Evolutionary conservation across 2,113 vertebrate genomes (phyloP).

Genomic region (Upupa epops): DNA sequence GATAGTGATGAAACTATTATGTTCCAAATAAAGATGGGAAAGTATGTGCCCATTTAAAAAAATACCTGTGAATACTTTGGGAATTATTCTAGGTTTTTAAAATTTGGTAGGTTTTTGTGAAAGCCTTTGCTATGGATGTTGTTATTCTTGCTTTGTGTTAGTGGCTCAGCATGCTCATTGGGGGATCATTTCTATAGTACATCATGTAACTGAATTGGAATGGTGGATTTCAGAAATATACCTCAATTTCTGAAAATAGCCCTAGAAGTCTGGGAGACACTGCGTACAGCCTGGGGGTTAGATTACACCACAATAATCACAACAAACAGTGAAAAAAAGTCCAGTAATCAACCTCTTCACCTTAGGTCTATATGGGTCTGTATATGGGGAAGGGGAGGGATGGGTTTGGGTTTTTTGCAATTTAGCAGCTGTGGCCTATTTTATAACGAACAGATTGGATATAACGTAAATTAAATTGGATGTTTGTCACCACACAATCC

Average conservation of each 20-base stretch:
- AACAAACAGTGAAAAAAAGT: not conserved
- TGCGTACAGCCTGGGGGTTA: not conserved
- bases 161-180: not conserved
- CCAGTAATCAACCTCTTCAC: not conserved
- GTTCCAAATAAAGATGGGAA: not conserved
- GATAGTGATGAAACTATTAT: not conserved
- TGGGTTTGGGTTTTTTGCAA: not conserved
- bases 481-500: not conserved
- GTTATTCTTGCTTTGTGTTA: not conserved
- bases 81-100: not conserved
- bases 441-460: not conserved
- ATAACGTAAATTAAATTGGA: not conserved
- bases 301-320: not conserved
- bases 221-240: slow-evolving; percentile 11
- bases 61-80: not conserved
- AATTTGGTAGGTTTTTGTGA: not conserved
- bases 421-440: not conserved
- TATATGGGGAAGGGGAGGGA: not conserved
- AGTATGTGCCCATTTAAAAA: not conserved
- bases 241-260: not conserved
- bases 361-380: not conserved
- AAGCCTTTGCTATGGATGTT: not conserved
- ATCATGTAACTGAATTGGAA: not conserved
- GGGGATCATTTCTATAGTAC: not conserved
- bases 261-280: not conserved